These are phyloP conservation scores for Xestoiulus laeticollis DNA, from an alignment of 2,888 invertebrate genomes.

Conservation along the genomic window DNA sequence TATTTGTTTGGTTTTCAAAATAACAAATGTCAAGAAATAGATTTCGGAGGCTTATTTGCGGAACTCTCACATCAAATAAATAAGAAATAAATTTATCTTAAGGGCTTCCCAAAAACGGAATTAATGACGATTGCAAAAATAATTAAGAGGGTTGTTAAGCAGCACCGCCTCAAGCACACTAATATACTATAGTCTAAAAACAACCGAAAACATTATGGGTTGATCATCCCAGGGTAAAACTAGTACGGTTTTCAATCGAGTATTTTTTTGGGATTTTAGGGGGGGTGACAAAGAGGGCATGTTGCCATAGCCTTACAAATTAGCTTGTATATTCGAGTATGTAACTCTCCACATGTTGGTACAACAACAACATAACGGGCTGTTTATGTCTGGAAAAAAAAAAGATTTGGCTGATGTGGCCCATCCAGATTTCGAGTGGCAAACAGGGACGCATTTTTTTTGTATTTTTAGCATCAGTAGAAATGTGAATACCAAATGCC, in stretches of 20 bases:
- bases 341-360: conserved; percentile 10
- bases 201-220: neutral
- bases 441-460: neutral
- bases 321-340: conserved; percentile 1
- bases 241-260: neutral
- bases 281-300: neutral
- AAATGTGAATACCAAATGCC: conserved; percentile 21
- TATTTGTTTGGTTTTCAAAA: conserved; percentile 23
- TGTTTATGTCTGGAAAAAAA: conserved; percentile 15
- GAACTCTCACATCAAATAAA: neutral
- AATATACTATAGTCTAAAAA: neutral
- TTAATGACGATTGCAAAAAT: conserved; percentile 7
- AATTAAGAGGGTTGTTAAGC: neutral
- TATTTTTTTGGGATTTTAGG: conserved; percentile 5
- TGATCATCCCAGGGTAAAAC: no score
- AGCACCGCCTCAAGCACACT: neutral
- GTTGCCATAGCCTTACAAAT: conserved; percentile 2
- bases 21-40: conserved; percentile 17
- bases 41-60: neutral
- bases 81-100: neutral
- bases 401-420: neutral
- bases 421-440: neutral
- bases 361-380: conserved; percentile 19
- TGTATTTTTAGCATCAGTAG: conserved; percentile 2
- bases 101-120: neutral